These are phyloP conservation scores for Drosophila equinoxialis DNA, from an alignment of 1,140 invertebrate species.

Conservation along the genomic window DNA sequence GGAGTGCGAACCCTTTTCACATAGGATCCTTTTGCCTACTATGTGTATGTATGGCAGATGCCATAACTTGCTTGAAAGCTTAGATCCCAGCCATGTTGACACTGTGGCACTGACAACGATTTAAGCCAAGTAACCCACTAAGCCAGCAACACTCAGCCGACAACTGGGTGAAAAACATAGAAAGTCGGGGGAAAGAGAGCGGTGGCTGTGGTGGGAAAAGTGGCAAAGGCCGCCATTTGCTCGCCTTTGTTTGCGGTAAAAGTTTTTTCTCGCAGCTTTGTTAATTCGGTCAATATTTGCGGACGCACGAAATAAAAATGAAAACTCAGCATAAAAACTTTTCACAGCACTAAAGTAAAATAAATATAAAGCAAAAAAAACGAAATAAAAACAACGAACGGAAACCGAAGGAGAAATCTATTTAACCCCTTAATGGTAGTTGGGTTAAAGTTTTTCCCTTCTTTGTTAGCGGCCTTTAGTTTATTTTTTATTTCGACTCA, in stretches of 20 bases:
- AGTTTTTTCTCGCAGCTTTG: constrained; percentile 66
- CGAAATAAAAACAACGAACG: constrained; percentile 16
- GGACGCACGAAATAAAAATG: constrained; percentile 81
- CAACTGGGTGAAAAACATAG: constrained; percentile 4
- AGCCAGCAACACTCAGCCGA: constrained; percentile 23
- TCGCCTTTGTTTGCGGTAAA: constrained; percentile 66
- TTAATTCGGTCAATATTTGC: constrained; percentile 81
- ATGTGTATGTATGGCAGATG: neutral
- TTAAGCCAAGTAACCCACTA: constrained; percentile 13
- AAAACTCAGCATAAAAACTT: constrained; percentile 73
- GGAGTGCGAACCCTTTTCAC: constrained; percentile 2
- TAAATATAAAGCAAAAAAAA: constrained; percentile 40
- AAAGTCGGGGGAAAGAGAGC: neutral
- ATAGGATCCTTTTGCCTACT: neutral
- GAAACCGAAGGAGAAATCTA: constrained; percentile 44
- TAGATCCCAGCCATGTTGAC: constrained; percentile 42
- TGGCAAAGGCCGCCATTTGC: constrained; percentile 34
- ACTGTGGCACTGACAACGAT: constrained; percentile 25
- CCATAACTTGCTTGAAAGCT: constrained; percentile 1
- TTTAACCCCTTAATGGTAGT: constrained; percentile 76
- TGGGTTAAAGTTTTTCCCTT: constrained; percentile 45
- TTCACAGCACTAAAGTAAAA: constrained; percentile 45
- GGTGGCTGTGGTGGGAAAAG: neutral
- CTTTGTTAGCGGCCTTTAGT: neutral
- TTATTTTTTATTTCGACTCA: constrained; percentile 19